Percentiles rank a stretch among this genome's conserved stretches.
phyloP scores from a whole-genome alignment of 2,888 invertebrate genomes.

The Dryobota labecula region DNA sequence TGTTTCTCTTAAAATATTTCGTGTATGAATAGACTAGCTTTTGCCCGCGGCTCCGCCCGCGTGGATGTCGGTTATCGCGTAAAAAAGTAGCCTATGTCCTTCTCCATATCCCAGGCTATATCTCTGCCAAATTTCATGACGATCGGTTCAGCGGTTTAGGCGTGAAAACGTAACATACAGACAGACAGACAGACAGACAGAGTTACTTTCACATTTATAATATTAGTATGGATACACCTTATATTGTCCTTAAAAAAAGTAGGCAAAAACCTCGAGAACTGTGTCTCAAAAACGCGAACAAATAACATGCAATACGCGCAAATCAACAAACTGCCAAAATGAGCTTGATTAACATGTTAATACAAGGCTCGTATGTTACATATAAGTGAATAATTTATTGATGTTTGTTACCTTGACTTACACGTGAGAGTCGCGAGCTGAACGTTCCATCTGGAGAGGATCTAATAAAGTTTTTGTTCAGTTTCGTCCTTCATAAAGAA shows the following conservation, averaged over 20 bases:
- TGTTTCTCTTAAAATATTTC: no score
- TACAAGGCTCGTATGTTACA: constrained; percentile 19
- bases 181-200: no score
- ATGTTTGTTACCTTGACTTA: constrained; percentile 10
- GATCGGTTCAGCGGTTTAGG: no score
- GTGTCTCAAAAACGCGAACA: constrained; percentile 12
- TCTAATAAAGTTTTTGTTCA: constrained; percentile 11
- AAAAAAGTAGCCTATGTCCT: no score
- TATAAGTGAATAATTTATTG: constrained; percentile 29
- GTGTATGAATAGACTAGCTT: no score
- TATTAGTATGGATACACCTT: no score
- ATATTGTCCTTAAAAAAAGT: not conserved
- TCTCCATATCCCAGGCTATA: no score
- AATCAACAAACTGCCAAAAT: constrained; percentile 28
- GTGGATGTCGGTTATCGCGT: no score
- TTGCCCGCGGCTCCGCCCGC: no score
- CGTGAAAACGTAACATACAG: no score
- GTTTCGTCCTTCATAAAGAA: not conserved
- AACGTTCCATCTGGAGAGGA: constrained; percentile 12
- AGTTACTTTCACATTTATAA: no score
- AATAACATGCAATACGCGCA: constrained; percentile 24
- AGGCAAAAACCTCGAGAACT: not conserved
- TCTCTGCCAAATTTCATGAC: no score
- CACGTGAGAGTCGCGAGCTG: not conserved
- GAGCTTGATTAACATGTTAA: constrained; percentile 35